These are phyloP conservation scores for Choreutis nemorana DNA, from an alignment of 2,888 invertebrate genomes.

Conservation along the genomic window DNA sequence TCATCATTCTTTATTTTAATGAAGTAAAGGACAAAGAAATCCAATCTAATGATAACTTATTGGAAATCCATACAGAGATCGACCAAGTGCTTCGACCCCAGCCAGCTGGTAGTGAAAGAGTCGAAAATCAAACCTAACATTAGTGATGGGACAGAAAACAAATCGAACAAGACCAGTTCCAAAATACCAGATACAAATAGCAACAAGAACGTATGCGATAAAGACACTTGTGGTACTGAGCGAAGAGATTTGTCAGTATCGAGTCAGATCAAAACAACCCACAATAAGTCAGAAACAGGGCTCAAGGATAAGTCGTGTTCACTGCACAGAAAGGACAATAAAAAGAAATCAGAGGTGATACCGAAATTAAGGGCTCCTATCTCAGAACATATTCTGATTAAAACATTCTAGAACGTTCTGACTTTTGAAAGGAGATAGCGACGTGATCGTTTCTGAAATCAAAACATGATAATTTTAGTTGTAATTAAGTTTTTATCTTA, in stretches of 20 bases:
- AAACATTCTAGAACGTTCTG: constrained; percentile 33
- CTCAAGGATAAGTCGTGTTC: constrained; percentile 46
- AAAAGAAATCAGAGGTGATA: constrained; percentile 33
- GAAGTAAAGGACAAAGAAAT: too few species aligned
- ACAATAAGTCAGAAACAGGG: constrained; percentile 53
- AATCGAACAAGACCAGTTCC: constrained; percentile 13
- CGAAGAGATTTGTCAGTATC: constrained; percentile 44
- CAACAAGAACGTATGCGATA: constrained; percentile 20
- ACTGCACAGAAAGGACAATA: constrained; percentile 39
- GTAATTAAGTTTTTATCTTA: constrained; percentile 5
- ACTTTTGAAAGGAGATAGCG: constrained; percentile 4
- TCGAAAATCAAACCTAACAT: constrained; percentile 9
- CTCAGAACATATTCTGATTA: constrained; percentile 46
- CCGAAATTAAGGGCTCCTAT: constrained; percentile 35
- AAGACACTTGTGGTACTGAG: constrained; percentile 38
- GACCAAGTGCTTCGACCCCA: constrained; percentile 49
- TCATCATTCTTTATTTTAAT: too few species aligned
- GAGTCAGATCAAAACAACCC: constrained; percentile 47
- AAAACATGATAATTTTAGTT: constrained; percentile 10
- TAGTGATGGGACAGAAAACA: constrained; percentile 15
- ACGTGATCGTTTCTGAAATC: constrained; percentile 13
- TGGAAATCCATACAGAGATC: constrained; percentile 45
- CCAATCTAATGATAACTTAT: too few species aligned
- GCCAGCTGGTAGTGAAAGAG: constrained; percentile 33
- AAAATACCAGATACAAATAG: constrained; percentile 14